Conservation (phyloP, 2,797 vertebrate genomes). For the Gambusia yucatana region DNA sequence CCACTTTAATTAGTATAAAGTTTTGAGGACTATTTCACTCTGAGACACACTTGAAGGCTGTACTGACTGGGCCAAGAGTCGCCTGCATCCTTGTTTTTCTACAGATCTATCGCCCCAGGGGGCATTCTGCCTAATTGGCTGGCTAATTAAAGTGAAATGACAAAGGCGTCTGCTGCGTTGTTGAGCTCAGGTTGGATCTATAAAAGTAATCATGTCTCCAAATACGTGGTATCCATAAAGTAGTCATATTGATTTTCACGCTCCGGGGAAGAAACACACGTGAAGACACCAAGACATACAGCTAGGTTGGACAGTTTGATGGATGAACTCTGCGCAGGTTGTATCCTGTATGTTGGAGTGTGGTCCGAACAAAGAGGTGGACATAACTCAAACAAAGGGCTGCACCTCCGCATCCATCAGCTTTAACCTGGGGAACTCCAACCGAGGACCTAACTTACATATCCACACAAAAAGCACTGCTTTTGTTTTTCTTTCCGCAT, state of each 20-base stretch:
- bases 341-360: constrained; percentile 6
- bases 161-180: constrained; percentile 49
- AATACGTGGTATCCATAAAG: constrained; percentile 51
- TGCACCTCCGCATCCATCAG: constrained; percentile 5
- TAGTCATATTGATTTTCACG: constrained; percentile 58
- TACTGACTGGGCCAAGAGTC: constrained; percentile 34
- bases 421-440: constrained; percentile 28
- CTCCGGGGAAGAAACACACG: constrained; percentile 37
- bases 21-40: constrained; percentile 37
- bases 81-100: constrained; percentile 48
- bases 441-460: constrained; percentile 13
- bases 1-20: constrained; percentile 52
- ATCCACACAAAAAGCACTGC: background rate
- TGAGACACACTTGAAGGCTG: constrained; percentile 51
- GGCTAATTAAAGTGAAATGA: constrained; percentile 74
- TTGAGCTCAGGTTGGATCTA: constrained; percentile 54
- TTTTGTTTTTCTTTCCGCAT: background rate
- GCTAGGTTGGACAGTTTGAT: constrained; percentile 31
- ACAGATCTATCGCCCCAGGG: constrained; percentile 30
- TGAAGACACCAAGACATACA: constrained; percentile 7
- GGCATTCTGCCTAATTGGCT: constrained; percentile 71
- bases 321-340: constrained; percentile 31
- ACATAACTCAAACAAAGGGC: background rate
- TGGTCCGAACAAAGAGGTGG: background rate
- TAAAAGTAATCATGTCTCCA: constrained; percentile 69